phyloP scores from a whole-genome alignment of 2,888 invertebrate genomes.

The Ophion ventricosus region DNA sequence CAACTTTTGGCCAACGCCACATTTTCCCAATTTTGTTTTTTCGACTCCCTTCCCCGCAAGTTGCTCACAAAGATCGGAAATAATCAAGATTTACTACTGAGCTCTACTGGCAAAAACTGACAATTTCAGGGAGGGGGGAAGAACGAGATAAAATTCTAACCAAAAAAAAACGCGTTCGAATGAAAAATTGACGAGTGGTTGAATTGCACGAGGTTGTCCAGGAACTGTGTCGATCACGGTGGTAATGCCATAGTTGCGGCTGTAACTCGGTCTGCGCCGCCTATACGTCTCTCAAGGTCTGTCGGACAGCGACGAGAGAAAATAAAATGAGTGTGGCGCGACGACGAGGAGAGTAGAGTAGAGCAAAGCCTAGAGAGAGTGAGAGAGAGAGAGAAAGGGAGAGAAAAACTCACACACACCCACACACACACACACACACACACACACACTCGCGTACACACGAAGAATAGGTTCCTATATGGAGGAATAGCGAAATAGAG shows the following conservation, averaged over 20 bases:
- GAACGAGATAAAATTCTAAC: constrained; percentile 5
- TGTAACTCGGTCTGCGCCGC: constrained; percentile 26
- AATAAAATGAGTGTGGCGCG: constrained; percentile 62
- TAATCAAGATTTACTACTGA: too few species aligned
- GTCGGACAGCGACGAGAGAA: constrained; percentile 62
- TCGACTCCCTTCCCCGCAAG: too few species aligned
- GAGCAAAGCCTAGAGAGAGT: constrained; percentile 30
- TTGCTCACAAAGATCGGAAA: too few species aligned
- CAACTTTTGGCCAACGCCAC: too few species aligned
- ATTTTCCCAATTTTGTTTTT: too few species aligned
- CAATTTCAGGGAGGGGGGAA: not conserved
- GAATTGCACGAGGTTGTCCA: constrained; percentile 25
- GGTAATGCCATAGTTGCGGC: constrained; percentile 35
- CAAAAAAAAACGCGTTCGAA: not conserved
- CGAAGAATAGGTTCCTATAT: constrained; percentile 2
- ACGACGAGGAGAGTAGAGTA: constrained; percentile 56
- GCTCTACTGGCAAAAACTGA: too few species aligned
- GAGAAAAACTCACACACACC: not conserved
- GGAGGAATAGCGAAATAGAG: constrained; percentile 45
- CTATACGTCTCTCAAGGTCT: constrained; percentile 63
- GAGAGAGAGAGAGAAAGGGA: not conserved
- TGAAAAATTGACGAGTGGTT: not conserved
- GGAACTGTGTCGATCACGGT: constrained; percentile 59
- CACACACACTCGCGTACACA: not conserved
- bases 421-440: not conserved